Evolutionary conservation across 2,113 vertebrate species (phyloP).

Genomic region (Aspiorhynchus laticeps): DNA sequence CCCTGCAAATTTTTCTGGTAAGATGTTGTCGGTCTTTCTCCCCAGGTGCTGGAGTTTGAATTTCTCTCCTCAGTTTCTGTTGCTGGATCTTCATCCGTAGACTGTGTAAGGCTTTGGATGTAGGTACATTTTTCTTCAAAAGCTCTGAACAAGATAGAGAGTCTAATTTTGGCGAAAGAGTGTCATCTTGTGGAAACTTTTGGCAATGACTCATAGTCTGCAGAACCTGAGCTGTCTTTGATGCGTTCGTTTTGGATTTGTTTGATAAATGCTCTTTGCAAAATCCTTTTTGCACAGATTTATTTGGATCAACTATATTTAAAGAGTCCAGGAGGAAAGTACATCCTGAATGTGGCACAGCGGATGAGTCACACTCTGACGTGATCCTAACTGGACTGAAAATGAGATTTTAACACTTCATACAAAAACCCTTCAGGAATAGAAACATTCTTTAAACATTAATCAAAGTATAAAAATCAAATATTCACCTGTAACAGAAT

Average conservation of each 20-base stretch:
- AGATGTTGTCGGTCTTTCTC: constrained; percentile 10
- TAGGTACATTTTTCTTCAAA: constrained; percentile 35
- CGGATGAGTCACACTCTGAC: background rate
- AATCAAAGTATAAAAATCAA: background rate
- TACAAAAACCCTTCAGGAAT: background rate
- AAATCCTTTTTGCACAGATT: background rate
- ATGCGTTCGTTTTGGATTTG: background rate
- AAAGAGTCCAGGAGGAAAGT: background rate
- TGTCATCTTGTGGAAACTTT: constrained; percentile 27
- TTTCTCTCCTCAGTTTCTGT: constrained; percentile 27
- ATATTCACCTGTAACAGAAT: background rate
- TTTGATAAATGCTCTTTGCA: background rate
- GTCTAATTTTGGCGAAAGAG: constrained; percentile 1
- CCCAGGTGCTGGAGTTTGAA: background rate
- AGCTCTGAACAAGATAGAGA: background rate
- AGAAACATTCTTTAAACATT: background rate
- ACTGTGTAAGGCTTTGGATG: constrained; percentile 17
- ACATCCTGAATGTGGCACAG: background rate
- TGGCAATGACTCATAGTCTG: background rate
- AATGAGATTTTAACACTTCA: background rate
- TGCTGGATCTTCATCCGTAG: constrained; percentile 42
- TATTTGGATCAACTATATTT: background rate
- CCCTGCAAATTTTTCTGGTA: constrained; percentile 50
- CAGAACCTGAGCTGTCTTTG: background rate
- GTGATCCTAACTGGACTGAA: background rate